A percentile compares a stretch with the other conserved stretches of the same genome.
Evolutionary conservation across 2,113 vertebrate species (phyloP).

Genomic region (Arenaria interpres): DNA sequence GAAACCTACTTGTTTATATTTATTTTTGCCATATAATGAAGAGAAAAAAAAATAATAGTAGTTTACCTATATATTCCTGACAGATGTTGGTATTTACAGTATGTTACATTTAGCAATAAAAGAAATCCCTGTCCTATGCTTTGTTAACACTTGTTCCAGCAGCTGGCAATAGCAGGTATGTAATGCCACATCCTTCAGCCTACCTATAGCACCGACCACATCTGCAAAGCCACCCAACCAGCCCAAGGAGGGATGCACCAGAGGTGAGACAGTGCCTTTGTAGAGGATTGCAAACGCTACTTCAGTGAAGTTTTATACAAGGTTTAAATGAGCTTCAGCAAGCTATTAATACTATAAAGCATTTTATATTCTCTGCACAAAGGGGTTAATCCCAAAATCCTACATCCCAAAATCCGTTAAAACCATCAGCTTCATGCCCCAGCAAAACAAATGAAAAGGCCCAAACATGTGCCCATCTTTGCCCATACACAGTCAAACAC

Average conservation of each 20-base stretch:
- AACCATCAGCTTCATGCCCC: neutral
- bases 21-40: neutral
- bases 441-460: neutral
- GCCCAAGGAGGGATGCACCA: neutral
- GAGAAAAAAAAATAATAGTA: neutral
- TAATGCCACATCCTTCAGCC: neutral
- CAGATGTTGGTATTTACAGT: neutral
- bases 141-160: neutral
- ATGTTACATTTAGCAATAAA: neutral
- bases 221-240: fast-evolving
- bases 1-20: neutral
- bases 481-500: neutral
- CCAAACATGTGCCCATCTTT: neutral
- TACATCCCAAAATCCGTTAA: neutral
- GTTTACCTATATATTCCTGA: neutral
- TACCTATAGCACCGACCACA: too few species aligned
- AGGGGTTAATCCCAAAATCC: neutral
- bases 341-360: neutral
- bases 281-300: neutral
- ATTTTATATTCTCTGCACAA: neutral
- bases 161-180: neutral
- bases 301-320: neutral
- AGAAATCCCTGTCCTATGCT: neutral
- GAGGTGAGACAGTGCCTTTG: fast-evolving
- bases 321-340: neutral